Base-by-base conservation (phyloP, 2,797 vertebrate genomes). In the Odontamblyopus lacepedii region DNA sequence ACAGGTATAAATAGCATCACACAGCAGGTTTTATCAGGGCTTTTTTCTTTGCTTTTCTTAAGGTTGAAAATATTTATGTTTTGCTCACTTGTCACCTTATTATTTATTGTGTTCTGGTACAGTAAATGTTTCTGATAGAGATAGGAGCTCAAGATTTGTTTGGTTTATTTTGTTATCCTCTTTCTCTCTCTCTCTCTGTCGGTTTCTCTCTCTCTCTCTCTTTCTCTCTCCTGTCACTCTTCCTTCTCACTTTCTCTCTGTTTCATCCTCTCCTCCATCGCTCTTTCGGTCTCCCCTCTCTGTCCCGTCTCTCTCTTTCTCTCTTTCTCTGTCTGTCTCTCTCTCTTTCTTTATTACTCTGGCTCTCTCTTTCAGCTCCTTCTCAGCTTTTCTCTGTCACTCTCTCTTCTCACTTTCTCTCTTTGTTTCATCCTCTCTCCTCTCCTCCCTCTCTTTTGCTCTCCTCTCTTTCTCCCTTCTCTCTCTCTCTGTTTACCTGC, bases 101-200 rank as follows among this genome's bases (percentile, higher is more conserved):
- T 92, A 92, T 93, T 92, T 93, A 91, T 93, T 93, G 89, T 91
- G 89, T 86, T 74, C 92, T 55, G 89, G 85, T 91, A 90, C 85
- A 90, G 87, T 90, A 89, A 83, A 87, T 85, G 88, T 92, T 91
- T 88, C 87, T 89, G 90, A 93, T 91, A 63, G 81, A 88, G 92
- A 92, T 91, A 88, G 78, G 75, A 84, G 85, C 77, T 51, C 78
- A 87, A 83, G 80, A 83, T 85, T 75, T 70, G 56, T 92, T 35
- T 12, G 13, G 83, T 92, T 93, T 92, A 82, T 91, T 92, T 91
- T 93, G 85, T 89, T 84, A 84, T 89, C 83, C 87, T 84, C 88
- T 85, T 82, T 85, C 88, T 88, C 87, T 77, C 80, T 70, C 41
- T 44, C 41, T 44, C 41, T 11, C 41, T 13, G 11, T 6, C 5